Evolutionary conservation across 1,140 invertebrate species (phyloP).

Genomic region (Drosophila repletoides): DNA sequence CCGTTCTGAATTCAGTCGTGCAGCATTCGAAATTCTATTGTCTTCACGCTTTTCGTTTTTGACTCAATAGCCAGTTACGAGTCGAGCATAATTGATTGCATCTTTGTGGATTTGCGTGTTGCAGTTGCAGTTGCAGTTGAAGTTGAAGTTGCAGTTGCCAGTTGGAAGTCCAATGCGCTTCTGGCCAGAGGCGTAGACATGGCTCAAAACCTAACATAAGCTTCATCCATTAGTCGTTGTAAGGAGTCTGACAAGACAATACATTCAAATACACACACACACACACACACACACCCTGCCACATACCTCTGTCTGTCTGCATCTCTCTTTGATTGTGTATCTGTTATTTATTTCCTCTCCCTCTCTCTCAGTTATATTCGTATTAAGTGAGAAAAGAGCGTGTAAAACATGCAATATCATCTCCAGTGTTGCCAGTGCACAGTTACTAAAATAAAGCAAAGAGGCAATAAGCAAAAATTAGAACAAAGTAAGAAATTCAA

Average conservation of each 20-base stretch:
- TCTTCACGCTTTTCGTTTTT: slow-evolving; percentile 11
- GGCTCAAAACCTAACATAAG: slow-evolving; percentile 8
- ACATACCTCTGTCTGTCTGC: not conserved
- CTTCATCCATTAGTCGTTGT: slow-evolving; percentile 31
- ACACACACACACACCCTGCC: not conserved
- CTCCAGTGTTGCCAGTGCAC: too few species aligned
- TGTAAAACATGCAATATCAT: not conserved
- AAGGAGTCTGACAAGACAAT: slow-evolving; percentile 6
- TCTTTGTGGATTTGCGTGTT: slow-evolving; percentile 20
- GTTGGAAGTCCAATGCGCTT: not conserved
- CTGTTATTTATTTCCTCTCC: slow-evolving; percentile 32
- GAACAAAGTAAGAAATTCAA: too few species aligned
- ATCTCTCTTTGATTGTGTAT: slow-evolving; percentile 31
- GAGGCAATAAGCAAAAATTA: too few species aligned
- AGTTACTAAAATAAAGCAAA: too few species aligned
- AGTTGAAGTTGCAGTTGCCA: not conserved
- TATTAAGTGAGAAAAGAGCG: not conserved
- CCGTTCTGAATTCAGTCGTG: too few species aligned
- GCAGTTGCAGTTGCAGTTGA: slow-evolving; percentile 12
- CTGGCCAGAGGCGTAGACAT: not conserved
- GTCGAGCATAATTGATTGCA: slow-evolving; percentile 17
- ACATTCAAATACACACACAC: not conserved
- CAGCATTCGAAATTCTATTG: slow-evolving; percentile 24
- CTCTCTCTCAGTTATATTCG: not conserved
- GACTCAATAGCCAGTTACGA: not conserved